Percentiles rank a stretch among this genome's conserved stretches.
phyloP scores from a whole-genome alignment of 2,113 vertebrate species.

The Pangasianodon hypophthalmus region DNA sequence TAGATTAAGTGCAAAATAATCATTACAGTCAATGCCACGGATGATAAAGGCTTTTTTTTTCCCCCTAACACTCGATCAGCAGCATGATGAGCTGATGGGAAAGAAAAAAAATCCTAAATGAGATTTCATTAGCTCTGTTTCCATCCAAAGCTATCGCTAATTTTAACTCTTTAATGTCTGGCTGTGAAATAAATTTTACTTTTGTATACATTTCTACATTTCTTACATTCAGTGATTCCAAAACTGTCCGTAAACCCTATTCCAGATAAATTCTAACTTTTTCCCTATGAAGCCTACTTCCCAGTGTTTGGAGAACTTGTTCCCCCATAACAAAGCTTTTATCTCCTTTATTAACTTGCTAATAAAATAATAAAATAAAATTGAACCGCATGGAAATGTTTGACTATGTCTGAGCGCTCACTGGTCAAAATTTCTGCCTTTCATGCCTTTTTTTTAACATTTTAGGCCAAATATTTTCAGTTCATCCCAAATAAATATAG shows the following conservation, averaged over 20 bases:
- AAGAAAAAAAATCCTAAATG: not conserved
- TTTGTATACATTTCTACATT: not conserved
- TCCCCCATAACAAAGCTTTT: not conserved
- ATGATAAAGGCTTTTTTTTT: not conserved
- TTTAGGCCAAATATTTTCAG: too few species aligned
- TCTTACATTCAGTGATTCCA: not conserved
- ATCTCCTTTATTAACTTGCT: too few species aligned
- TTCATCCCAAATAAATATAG: too few species aligned
- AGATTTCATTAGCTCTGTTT: not conserved
- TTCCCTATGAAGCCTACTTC: too few species aligned
- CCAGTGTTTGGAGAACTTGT: not conserved
- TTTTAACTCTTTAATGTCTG: not conserved
- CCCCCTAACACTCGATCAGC: not conserved
- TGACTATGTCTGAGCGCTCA: too few species aligned
- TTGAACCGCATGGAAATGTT: too few species aligned
- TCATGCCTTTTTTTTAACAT: too few species aligned
- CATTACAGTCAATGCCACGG: conserved; percentile 17
- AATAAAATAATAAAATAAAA: too few species aligned
- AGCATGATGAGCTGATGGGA: not conserved
- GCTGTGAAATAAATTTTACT: not conserved
- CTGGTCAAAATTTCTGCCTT: too few species aligned
- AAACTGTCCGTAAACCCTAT: not conserved
- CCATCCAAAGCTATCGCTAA: too few species aligned
- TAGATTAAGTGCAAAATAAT: conserved; percentile 8
- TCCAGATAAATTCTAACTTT: not conserved